Conservation (phyloP, 2,113 vertebrate genomes). For the Gopherus evgoodei region DNA sequence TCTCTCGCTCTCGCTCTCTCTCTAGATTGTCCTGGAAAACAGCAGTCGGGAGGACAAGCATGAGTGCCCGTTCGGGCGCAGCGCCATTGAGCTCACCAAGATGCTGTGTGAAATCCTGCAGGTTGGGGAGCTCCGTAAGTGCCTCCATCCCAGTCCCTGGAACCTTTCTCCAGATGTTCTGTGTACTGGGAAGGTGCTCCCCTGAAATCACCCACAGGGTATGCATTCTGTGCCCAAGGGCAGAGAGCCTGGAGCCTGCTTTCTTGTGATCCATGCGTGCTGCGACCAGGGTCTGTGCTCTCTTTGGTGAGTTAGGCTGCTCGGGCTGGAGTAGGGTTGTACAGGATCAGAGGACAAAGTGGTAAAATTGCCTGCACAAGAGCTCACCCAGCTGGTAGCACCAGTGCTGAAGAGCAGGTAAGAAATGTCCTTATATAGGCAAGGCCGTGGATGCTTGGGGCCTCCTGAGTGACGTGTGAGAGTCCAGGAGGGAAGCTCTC, state of each 20-base stretch:
- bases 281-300: background rate
- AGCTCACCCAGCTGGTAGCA: background rate
- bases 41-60: slow-evolving; percentile 98
- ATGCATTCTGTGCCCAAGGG: background rate
- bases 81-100: slow-evolving; percentile 95
- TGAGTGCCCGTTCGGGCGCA: slow-evolving; percentile 97
- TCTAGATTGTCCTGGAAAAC: slow-evolving; percentile 96
- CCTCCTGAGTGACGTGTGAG: background rate
- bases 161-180: background rate
- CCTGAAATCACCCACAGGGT: background rate
- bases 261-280: background rate
- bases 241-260: background rate
- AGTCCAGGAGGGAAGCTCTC: background rate
- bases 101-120: slow-evolving; percentile 98
- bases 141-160: background rate
- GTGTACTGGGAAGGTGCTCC: background rate
- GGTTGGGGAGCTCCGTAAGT: slow-evolving; percentile 98
- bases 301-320: background rate
- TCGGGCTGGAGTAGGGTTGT: background rate
- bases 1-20: background rate
- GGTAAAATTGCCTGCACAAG: background rate
- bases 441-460: background rate
- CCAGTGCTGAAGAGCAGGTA: background rate
- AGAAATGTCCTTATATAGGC: background rate
- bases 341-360: background rate